A percentile compares a stretch with the other conserved stretches of the same genome.
These are phyloP conservation scores for Aphaenogaster ashmeadi DNA, from an alignment of 1,140 invertebrate species.

Conservation along the genomic window DNA sequence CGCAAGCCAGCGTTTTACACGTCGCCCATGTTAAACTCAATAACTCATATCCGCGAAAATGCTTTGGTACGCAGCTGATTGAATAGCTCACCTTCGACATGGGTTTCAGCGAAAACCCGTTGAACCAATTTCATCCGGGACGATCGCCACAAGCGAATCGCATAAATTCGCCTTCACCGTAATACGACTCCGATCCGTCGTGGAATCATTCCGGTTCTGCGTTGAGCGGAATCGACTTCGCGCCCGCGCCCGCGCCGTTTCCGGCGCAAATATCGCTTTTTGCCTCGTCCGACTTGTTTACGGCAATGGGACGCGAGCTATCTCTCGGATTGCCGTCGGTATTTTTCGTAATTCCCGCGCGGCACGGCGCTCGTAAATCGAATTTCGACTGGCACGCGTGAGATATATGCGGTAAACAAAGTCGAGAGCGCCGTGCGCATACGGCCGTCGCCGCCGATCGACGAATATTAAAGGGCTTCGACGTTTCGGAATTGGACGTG, in stretches of 20 bases:
- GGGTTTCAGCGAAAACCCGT: background rate
- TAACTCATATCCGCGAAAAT: background rate
- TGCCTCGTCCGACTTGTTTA: slow-evolving; percentile 46
- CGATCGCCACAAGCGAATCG: background rate
- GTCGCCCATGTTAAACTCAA: background rate
- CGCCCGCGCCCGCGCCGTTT: slow-evolving; percentile 1
- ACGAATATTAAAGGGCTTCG: slow-evolving; percentile 47
- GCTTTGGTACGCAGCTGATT: background rate
- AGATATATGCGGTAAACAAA: slow-evolving; percentile 63
- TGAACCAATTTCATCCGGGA: background rate
- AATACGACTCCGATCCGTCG: slow-evolving; percentile 39
- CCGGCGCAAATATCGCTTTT: slow-evolving; percentile 54
- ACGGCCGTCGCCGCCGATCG: slow-evolving; percentile 13
- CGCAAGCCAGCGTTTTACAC: too few relatives aligned
- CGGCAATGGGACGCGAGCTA: slow-evolving; percentile 37
- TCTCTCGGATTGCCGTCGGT: slow-evolving; percentile 56
- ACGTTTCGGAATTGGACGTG: slow-evolving; percentile 49
- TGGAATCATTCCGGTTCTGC: slow-evolving; percentile 38
- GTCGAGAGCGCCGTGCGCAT: slow-evolving; percentile 28
- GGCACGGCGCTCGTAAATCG: slow-evolving; percentile 57
- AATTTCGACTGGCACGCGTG: slow-evolving; percentile 57
- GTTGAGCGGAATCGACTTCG: slow-evolving; percentile 29
- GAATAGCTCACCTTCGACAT: background rate
- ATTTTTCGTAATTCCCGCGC: slow-evolving; percentile 62
- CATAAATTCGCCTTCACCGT: slow-evolving; percentile 24